Percentiles rank a stretch among this genome's conserved stretches.
phyloP scores from a whole-genome alignment of 2,888 invertebrate genomes.

The Cosmia trapezina region DNA sequence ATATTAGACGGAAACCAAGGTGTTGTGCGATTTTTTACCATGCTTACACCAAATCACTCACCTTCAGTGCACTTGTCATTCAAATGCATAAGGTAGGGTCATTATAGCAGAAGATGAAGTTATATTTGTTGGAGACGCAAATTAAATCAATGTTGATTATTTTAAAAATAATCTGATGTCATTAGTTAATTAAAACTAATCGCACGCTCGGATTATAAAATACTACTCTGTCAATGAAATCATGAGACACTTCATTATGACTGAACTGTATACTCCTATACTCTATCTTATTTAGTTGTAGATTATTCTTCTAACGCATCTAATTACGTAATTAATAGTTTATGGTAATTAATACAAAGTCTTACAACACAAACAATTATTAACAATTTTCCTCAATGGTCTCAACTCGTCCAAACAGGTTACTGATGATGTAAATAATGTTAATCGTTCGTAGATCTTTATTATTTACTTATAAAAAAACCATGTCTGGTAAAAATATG shows the following conservation, averaged over 20 bases:
- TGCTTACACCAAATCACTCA: not conserved
- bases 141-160: not conserved
- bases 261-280: not conserved
- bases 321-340: slow-evolving; percentile 8
- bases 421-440: not conserved
- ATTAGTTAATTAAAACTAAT: not conserved
- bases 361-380: slow-evolving; percentile 21
- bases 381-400: slow-evolving; percentile 35
- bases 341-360: slow-evolving; percentile 1
- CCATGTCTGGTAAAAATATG: not conserved
- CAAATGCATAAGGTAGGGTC: no score
- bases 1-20: not conserved
- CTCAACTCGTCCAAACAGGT: slow-evolving; percentile 21
- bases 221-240: not conserved
- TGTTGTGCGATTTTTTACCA: not conserved
- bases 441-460: not conserved
- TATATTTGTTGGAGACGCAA: not conserved
- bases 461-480: not conserved
- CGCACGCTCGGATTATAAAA: not conserved
- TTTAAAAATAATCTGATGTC: not conserved
- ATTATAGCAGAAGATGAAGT: not conserved
- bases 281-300: not conserved
- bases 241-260: not conserved
- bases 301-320: not conserved
- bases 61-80: not conserved